phyloP scores from a whole-genome alignment of 2,888 invertebrate genomes.

The Itoplectis maculator region DNA sequence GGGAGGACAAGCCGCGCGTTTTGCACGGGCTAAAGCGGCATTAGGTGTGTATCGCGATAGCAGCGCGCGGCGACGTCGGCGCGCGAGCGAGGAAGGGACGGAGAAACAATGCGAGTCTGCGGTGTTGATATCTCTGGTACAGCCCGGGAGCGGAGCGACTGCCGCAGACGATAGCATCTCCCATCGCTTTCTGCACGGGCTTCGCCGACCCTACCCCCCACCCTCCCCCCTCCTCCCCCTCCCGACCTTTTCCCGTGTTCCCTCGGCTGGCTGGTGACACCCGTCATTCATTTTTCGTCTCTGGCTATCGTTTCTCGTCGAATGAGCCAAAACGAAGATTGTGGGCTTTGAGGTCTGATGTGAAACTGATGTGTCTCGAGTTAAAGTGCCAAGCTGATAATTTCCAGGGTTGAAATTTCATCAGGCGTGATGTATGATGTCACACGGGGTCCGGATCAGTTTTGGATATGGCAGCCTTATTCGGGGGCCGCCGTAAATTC shows the following conservation, averaged over 20 bases:
- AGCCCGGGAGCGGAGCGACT: slow-evolving; percentile 28
- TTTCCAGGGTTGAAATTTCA: too few relatives aligned
- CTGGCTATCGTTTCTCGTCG: neutral
- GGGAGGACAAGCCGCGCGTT: too few relatives aligned
- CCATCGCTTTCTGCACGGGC: slow-evolving; percentile 71
- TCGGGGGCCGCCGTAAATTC: too few relatives aligned
- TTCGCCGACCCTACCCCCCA: slow-evolving; percentile 61
- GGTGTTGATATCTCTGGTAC: slow-evolving; percentile 72
- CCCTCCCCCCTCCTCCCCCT: too few relatives aligned
- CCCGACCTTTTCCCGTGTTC: too few relatives aligned
- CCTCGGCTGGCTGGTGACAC: slow-evolving; percentile 54
- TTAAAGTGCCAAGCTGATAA: too few relatives aligned
- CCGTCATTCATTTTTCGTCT: slow-evolving; percentile 4
- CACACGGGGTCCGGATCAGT: too few relatives aligned
- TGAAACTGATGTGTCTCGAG: too few relatives aligned
- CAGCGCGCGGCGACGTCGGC: slow-evolving; percentile 58
- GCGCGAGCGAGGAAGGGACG: slow-evolving; percentile 24
- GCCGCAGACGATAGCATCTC: slow-evolving; percentile 72
- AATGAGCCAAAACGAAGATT: neutral
- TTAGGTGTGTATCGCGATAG: slow-evolving; percentile 73
- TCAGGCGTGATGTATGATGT: too few relatives aligned
- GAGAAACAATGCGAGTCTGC: slow-evolving; percentile 74
- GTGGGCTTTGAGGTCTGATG: too few relatives aligned
- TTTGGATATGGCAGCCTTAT: too few relatives aligned
- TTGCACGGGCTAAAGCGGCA: slow-evolving; percentile 59